These are phyloP conservation scores for Euspilapteryx auroguttella DNA, from an alignment of 2,888 invertebrate species.

Conservation along the genomic window DNA sequence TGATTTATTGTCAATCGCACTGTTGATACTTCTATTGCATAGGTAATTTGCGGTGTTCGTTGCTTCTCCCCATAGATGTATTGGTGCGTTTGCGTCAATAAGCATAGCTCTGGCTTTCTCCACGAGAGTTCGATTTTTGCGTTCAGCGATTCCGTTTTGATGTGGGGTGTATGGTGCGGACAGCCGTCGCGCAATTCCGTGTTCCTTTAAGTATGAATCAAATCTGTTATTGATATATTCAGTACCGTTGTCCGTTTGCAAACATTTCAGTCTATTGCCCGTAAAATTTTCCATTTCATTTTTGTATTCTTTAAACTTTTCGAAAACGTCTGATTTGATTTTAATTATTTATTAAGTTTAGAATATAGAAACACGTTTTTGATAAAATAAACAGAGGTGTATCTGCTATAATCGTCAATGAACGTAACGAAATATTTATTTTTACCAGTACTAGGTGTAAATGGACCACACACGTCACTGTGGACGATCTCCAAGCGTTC, in stretches of 20 bases:
- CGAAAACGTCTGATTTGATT: constrained; percentile 5
- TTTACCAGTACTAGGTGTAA: too few relatives aligned
- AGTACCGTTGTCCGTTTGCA: constrained; percentile 5
- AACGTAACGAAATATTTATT: too few relatives aligned
- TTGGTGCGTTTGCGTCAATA: constrained; percentile 3
- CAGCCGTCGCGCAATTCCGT: constrained; percentile 3
- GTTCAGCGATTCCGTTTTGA: constrained; percentile 4
- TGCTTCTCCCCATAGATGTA: constrained; percentile 6
- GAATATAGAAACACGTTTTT: too few relatives aligned
- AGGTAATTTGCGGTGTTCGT: constrained; percentile 6
- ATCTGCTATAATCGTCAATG: constrained; percentile 7
- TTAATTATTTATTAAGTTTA: too few relatives aligned
- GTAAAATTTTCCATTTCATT: not conserved
- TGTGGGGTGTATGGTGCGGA: constrained; percentile 3
- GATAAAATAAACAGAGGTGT: constrained; percentile 6
- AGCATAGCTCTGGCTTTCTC: constrained; percentile 6
- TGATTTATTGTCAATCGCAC: constrained; percentile 1
- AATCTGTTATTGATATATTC: constrained; percentile 5
- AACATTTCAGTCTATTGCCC: constrained; percentile 4
- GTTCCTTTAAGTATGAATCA: constrained; percentile 1
- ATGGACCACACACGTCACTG: too few relatives aligned
- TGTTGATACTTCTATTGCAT: constrained; percentile 4
- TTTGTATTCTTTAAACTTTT: too few relatives aligned
- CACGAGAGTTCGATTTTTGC: constrained; percentile 5
- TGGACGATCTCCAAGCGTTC: too few relatives aligned